Evolutionary conservation across 2,888 invertebrate species (phyloP).

Genomic region (Lepidochitona cinerea): DNA sequence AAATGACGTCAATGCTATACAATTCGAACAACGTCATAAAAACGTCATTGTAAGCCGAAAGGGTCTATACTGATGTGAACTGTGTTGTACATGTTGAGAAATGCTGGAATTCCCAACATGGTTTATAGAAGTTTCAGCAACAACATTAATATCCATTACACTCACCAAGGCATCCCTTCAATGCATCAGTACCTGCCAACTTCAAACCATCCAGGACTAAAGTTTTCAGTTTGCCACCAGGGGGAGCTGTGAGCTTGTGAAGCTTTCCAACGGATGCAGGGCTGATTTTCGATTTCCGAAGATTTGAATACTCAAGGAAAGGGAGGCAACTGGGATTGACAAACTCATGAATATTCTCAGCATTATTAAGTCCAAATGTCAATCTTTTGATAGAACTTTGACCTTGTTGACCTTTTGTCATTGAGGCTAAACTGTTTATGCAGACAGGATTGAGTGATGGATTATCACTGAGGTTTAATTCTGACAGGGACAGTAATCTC

Average conservation of each 20-base stretch:
- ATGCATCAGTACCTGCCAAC: slow-evolving; percentile 42
- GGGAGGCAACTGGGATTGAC: slow-evolving; percentile 28
- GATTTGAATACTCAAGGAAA: slow-evolving; percentile 47
- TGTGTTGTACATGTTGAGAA: no score
- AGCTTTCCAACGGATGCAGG: slow-evolving; percentile 24
- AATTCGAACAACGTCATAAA: no score
- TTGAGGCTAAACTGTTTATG: slow-evolving; percentile 32
- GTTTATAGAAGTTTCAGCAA: no score
- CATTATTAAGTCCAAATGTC: slow-evolving; percentile 43
- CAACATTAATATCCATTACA: no score
- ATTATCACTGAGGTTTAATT: slow-evolving; percentile 50
- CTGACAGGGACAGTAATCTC: slow-evolving; percentile 39
- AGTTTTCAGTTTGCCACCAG: slow-evolving; percentile 22
- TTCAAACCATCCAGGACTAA: slow-evolving; percentile 56
- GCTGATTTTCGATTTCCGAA: slow-evolving; percentile 43
- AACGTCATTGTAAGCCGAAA: no score
- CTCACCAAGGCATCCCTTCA: slow-evolving; percentile 21
- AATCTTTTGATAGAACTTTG: slow-evolving; percentile 36
- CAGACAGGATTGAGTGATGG: slow-evolving; percentile 36
- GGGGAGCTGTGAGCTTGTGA: slow-evolving; percentile 9
- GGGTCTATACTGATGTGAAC: no score
- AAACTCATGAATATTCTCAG: slow-evolving; percentile 31
- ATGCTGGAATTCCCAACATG: no score
- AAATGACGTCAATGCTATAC: no score
- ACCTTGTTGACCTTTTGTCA: slow-evolving; percentile 37